Conservation (phyloP, 1,140 invertebrate species). For the Drosophila setifemur region DNA sequence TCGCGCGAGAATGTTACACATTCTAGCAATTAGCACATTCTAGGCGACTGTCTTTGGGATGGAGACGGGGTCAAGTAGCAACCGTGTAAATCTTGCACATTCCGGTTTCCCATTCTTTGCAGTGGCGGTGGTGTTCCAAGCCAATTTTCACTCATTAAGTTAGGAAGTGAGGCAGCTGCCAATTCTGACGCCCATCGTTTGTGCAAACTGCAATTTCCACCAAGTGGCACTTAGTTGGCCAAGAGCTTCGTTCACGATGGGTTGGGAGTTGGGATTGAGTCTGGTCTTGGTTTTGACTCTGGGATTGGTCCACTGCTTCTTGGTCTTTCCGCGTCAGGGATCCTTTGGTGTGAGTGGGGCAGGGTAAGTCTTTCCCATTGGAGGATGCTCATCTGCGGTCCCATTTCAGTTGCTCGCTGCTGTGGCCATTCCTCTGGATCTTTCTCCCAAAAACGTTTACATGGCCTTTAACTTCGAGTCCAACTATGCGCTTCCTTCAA, state of each 20-base stretch:
- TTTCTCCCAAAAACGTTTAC: slow-evolving; percentile 86
- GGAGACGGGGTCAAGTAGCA: slow-evolving; percentile 43
- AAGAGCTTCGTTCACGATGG: slow-evolving; percentile 35
- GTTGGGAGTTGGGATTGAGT: background rate
- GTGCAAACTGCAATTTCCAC: slow-evolving; percentile 15
- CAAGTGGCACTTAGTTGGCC: slow-evolving; percentile 39
- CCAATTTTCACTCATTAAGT: slow-evolving; percentile 17
- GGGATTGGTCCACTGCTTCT: background rate
- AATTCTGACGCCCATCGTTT: slow-evolving; percentile 14
- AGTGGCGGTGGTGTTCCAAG: background rate
- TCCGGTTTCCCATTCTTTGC: slow-evolving; percentile 50
- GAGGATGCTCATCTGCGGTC: too few relatives aligned
- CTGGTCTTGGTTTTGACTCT: background rate
- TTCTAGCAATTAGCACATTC: slow-evolving; percentile 65
- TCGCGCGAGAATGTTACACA: slow-evolving; percentile 63
- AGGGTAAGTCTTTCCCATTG: too few relatives aligned
- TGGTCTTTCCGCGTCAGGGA: slow-evolving; percentile 68
- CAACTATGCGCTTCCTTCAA: slow-evolving; percentile 85
- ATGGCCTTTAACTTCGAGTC: slow-evolving; percentile 90
- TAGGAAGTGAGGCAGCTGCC: slow-evolving; percentile 1
- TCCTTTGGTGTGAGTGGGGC: slow-evolving; percentile 69
- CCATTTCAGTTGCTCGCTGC: slow-evolving; percentile 84
- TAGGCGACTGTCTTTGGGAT: background rate
- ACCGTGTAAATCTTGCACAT: slow-evolving; percentile 71
- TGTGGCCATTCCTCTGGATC: slow-evolving; percentile 87